Base-by-base conservation (phyloP, 2,797 vertebrate genomes). In the Myiothlypis coronata region DNA sequence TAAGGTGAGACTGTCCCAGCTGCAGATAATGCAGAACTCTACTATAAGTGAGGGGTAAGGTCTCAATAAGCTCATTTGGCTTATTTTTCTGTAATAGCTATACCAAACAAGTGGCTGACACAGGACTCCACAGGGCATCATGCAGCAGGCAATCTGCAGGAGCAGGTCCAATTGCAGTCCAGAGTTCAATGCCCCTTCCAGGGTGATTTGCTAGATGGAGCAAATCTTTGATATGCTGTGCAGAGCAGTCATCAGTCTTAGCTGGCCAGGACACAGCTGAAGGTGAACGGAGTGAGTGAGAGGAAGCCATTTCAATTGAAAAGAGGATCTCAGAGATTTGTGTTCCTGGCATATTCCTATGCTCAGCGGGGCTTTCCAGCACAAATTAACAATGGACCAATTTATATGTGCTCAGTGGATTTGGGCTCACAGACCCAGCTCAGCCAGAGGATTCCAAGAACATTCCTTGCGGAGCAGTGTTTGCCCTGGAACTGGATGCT, bases 391-490 rank as follows among this genome's bases (percentile, higher is more conserved):
- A 75, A 78, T 78, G 61, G 83, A 76, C 69, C 70, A 59, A n/a
- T 94, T 94, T 72, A 69, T 72, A 81, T n/a, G 61, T 64, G n/a
- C 47, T 90, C 76, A 34, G 76, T 81, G 87, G 88, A 87, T 94
- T 89, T 75, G 69, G 85, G 57, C 84, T 91, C 9, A 2, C 26
- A 63, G 81, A 61, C 30, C 0, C 0, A 85, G 76, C 68, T 85
- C 57, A 90, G 85, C 28, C 79, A 79, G 47, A 65, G 35, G 74
- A 95, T 94, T 96, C 94, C 93, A 93, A 79, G 90, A 93, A 95
- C 59, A 81, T 95, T 96, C 94, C 88, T 94, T 79, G 63, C 9
- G 4, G 90, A 96, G 59, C 65, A 88, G 39, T 88, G 72, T 95
- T 93, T 96, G 90, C 96, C 93, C 91, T 90, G 91, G 87, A 94